Evolutionary conservation across 2,888 invertebrate genomes (phyloP).

Genomic region (Parapristionchus giblindavisi): DNA sequence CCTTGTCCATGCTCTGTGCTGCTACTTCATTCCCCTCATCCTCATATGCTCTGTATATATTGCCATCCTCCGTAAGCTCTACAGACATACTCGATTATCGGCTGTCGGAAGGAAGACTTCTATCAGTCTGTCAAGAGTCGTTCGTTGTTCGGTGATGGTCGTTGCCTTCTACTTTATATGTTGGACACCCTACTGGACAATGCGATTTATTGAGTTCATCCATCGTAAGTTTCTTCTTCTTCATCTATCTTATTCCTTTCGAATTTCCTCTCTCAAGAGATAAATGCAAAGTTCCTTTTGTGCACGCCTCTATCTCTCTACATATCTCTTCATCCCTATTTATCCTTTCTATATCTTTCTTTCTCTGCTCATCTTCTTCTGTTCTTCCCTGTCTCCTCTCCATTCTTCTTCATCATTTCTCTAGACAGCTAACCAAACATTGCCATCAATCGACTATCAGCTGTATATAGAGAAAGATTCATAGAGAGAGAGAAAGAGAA

Average conservation of each 20-base stretch:
- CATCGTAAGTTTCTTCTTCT: slow-evolving; percentile 28
- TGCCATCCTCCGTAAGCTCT: slow-evolving; percentile 60
- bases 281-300: not conserved
- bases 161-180: slow-evolving; percentile 69
- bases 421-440: slow-evolving; percentile 35
- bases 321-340: not conserved
- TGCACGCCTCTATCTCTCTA: not conserved
- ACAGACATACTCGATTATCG: slow-evolving; percentile 38
- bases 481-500: not conserved
- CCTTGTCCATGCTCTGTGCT: slow-evolving; percentile 55
- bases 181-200: slow-evolving; percentile 68
- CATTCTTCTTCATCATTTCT: slow-evolving; percentile 2
- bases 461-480: slow-evolving; percentile 16
- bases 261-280: not conserved
- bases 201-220: slow-evolving; percentile 48
- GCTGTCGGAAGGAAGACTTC: slow-evolving; percentile 60
- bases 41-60: slow-evolving; percentile 65
- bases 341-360: no score
- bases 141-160: slow-evolving; percentile 67
- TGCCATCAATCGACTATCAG: slow-evolving; percentile 31
- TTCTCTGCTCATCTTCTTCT: slow-evolving; percentile 26
- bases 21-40: slow-evolving; percentile 61
- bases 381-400: slow-evolving; percentile 7
- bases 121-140: slow-evolving; percentile 63
- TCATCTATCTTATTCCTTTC: no score